A percentile compares a stretch with the other conserved stretches of the same genome.
Evolutionary conservation across 2,113 vertebrate species (phyloP).

Genomic region (Rhinopomastus cyanomelas): DNA sequence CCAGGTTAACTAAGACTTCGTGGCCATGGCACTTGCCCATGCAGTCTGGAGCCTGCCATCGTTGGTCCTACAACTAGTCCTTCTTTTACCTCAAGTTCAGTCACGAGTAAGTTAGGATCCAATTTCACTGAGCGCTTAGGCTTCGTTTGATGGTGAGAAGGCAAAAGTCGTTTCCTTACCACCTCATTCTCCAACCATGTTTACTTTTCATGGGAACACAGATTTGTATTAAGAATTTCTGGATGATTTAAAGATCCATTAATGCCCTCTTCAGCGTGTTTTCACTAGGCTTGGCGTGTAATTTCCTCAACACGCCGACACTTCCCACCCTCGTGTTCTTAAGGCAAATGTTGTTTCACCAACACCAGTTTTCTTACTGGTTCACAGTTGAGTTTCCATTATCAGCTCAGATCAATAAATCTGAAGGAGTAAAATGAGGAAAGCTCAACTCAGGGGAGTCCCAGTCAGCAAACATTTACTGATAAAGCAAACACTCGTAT

Average conservation of each 20-base stretch:
- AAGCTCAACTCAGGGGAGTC: constrained; percentile 64
- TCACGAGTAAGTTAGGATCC: not conserved
- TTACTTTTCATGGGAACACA: not conserved
- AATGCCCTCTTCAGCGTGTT: not conserved
- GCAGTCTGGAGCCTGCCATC: not conserved
- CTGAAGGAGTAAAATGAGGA: constrained; percentile 53
- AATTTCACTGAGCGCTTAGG: not conserved
- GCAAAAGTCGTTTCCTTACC: not conserved
- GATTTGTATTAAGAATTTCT: constrained; percentile 3
- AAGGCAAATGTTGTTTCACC: not conserved
- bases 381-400: not conserved
- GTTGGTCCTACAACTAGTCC: not conserved
- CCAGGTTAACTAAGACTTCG: rapidly evolving
- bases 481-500: constrained; percentile 80
- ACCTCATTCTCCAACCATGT: not conserved
- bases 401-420: constrained; percentile 60
- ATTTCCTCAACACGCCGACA: constrained; percentile 28
- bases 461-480: constrained; percentile 72
- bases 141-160: not conserved
- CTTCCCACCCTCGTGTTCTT: not conserved
- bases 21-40: not conserved
- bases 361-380: not conserved
- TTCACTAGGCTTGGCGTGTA: constrained; percentile 4
- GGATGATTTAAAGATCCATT: constrained; percentile 29
- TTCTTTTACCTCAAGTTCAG: not conserved